These are phyloP conservation scores for Eutolmus rufibarbis DNA, from an alignment of 2,888 invertebrate species.

Conservation along the genomic window DNA sequence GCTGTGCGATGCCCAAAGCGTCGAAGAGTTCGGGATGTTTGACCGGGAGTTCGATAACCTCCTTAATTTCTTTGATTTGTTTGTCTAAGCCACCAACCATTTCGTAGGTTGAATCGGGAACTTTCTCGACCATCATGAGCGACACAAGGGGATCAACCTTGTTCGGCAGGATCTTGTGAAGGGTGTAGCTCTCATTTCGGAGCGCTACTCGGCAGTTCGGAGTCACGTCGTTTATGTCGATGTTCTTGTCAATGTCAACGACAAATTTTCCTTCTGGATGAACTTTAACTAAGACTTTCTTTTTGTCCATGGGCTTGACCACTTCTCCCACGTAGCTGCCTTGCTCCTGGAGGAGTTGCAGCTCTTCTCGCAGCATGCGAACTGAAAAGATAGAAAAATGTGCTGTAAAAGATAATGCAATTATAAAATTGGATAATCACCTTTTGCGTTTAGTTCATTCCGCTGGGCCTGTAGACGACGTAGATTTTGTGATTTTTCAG, in stretches of 20 bases:
- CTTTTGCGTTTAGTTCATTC: constrained; percentile 98
- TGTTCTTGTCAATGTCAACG: constrained; percentile 98
- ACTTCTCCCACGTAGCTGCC: constrained; percentile 99
- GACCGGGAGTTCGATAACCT: constrained; percentile 98
- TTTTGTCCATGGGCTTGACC: constrained; percentile 99
- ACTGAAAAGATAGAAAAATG: constrained; percentile 67
- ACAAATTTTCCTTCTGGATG: constrained; percentile 99
- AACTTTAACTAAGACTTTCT: constrained; percentile 98
- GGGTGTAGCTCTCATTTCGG: constrained; percentile 96
- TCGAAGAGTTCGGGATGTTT: constrained; percentile 99
- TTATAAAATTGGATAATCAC: constrained; percentile 61
- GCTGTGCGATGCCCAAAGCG: constrained; percentile 97
- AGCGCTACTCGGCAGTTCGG: constrained; percentile 97
- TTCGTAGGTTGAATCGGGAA: constrained; percentile 99
- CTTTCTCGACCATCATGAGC: constrained; percentile 99
- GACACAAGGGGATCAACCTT: constrained; percentile 99
- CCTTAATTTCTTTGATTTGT: constrained; percentile 99
- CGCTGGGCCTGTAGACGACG: constrained; percentile 96
- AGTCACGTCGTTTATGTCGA: constrained; percentile 97
- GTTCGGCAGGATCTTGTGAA: constrained; percentile 98
- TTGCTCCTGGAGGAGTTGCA: constrained; percentile 95
- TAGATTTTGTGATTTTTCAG: constrained; percentile 97
- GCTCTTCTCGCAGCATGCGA: constrained; percentile 94
- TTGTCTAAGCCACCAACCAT: constrained; percentile 99
- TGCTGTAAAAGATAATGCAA: background rate